Base-by-base conservation (phyloP, 1,140 invertebrate species). In the Oscheius sp. region DNA sequence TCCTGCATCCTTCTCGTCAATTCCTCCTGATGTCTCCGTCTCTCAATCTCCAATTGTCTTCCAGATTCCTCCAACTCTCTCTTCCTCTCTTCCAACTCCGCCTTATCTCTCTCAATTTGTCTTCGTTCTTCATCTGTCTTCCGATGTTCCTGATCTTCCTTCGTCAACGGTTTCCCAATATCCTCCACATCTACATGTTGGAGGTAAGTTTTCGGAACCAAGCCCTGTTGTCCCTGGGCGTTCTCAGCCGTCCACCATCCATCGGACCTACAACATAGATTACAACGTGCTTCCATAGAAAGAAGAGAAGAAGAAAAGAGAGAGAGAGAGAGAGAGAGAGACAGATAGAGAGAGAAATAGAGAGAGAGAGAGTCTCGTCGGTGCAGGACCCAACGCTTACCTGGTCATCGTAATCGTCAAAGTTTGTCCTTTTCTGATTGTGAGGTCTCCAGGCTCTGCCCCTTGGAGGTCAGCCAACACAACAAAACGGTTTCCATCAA, bases 231-330 rank as follows among this genome's bases (percentile, higher is more conserved):
- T 64, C 69, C 69, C 29, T 71, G 18, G 10, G 49, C 45, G 58
- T 71, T 58, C 58, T 49, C 18, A 20, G 69, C 69, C 23, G 34
- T 71, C 69, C 69, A 71, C 69, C 69, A 71, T 2, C 69, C 69
- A 35, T 71, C 69, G 20, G 28, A 10, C 58, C 69, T 71, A 42
- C 31, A 61, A 7, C 49, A 42, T 28, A 29, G 42, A 15, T 49
- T 52, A 15, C 45, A 7, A 52, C 52, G 42, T 38, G n/a, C n/a
- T n/a, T n/a, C n/a, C n/a, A n/a, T n/a, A n/a, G n/a, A n/a, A n/a
- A n/a, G n/a, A n/a, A n/a, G n/a, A n/a, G n/a, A n/a, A n/a, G n/a
- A n/a, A n/a, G n/a, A n/a, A n/a, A n/a, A n/a, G n/a, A n/a, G n/a
- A n/a, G n/a, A n/a, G n/a, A n/a, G n/a, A n/a, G n/a, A n/a, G n/a